A percentile compares a stretch with the other conserved stretches of the same genome.
Conservation (phyloP, 1,140 invertebrate genomes). For the Propsilocerus akamusi region DNA sequence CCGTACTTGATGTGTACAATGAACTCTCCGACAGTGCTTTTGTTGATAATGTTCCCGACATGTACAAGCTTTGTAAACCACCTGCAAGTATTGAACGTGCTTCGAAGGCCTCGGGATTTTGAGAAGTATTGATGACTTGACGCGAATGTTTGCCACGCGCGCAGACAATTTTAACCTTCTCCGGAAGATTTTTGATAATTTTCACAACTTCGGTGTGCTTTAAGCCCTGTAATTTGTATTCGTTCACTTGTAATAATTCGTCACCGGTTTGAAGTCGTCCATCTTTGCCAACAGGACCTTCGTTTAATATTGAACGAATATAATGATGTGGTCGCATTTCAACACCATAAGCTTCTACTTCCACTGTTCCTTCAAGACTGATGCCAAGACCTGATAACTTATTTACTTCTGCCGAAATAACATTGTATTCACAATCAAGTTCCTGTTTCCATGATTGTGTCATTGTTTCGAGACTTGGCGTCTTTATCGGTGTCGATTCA, state of each 20-base stretch:
- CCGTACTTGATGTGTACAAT: conserved; percentile 52
- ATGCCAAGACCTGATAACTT: conserved; percentile 80
- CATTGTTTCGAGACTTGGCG: conserved; percentile 17
- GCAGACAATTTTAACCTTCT: conserved; percentile 67
- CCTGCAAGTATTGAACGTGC: conserved; percentile 58
- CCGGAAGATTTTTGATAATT: conserved; percentile 73
- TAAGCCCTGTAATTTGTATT: conserved; percentile 64
- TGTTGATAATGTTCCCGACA: conserved; percentile 35
- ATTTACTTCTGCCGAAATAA: conserved; percentile 60
- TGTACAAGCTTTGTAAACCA: conserved; percentile 38
- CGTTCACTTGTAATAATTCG: conserved; percentile 80
- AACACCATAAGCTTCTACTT: conserved; percentile 55
- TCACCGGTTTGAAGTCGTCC: conserved; percentile 68
- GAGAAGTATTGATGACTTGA: conserved; percentile 49
- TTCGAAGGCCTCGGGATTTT: conserved; percentile 58
- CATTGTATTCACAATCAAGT: conserved; percentile 47
- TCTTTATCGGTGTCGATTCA: conserved; percentile 8
- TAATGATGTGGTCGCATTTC: conserved; percentile 73
- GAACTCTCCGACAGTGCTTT: conserved; percentile 83
- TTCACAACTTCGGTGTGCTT: conserved; percentile 78
- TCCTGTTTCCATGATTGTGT: conserved; percentile 44
- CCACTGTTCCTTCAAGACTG: conserved; percentile 81
- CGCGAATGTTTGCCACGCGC: conserved; percentile 39
- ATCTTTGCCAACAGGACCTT: conserved; percentile 73
- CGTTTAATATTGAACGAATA: conserved; percentile 65